Conservation (phyloP, 1,140 invertebrate species). For the Cotesia chilonis region DNA sequence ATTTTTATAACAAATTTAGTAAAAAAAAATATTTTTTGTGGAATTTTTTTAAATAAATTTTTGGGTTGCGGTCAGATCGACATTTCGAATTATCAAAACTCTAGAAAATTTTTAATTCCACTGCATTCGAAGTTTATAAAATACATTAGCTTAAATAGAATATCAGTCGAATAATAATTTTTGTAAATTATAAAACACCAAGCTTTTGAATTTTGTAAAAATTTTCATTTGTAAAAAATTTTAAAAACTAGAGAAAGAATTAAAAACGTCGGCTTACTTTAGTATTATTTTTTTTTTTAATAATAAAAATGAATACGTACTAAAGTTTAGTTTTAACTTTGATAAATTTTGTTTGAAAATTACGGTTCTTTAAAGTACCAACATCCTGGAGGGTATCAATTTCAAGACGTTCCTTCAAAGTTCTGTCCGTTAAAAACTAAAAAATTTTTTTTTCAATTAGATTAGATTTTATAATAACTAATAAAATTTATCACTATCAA, state of each 20-base stretch:
- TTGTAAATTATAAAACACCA: no score
- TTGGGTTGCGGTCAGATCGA: no score
- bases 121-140: no score
- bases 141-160: no score
- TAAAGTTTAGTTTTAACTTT: slow-evolving; percentile 98
- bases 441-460: slow-evolving; percentile 49
- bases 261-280: slow-evolving; percentile 3
- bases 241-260: not conserved
- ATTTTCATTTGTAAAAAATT: not conserved
- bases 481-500: slow-evolving; percentile 29
- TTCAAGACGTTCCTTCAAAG: slow-evolving; percentile 92
- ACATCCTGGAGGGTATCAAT: slow-evolving; percentile 92
- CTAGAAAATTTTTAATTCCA: no score
- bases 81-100: no score
- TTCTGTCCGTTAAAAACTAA: slow-evolving; percentile 80
- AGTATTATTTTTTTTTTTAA: slow-evolving; percentile 24
- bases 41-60: no score
- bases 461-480: slow-evolving; percentile 23
- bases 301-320: slow-evolving; percentile 74
- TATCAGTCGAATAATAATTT: slow-evolving; percentile 18
- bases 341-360: slow-evolving; percentile 95
- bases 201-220: not conserved
- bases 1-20: no score
- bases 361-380: slow-evolving; percentile 90
- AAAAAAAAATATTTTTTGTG: no score